Evolutionary conservation across 2,888 invertebrate species (phyloP), one percentile per base, ranked within the genome.

Genomic region (Drosophila meridionalis): DNA sequence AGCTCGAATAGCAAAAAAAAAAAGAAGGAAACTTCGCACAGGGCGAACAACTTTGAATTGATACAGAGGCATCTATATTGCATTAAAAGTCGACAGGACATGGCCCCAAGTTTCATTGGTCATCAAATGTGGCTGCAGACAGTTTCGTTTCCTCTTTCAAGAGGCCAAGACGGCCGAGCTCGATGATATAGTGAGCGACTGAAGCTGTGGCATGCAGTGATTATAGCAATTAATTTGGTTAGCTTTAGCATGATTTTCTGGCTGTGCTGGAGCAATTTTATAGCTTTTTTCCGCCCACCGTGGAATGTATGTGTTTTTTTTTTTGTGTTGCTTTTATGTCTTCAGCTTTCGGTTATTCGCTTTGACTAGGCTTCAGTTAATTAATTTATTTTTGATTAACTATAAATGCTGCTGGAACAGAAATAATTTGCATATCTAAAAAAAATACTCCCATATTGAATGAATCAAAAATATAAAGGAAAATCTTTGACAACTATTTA

Each of bases 211-310:
- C 34, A 38, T 32, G 48, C 69, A 63, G 71, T 71, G 80, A 63
- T 83, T 64, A 71, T 65, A 55, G 57, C 74, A 64, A 65, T 72
- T 75, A 63, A 69, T 70, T 78, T 68, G 48, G 40, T 50, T 53
- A 34, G 38, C 59, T 36, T 26, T 43, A 34, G 50, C 38, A 36
- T 36, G 43, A 26, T 36, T 38, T 38, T 45, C 43, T 48, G 53
- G 8, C 52, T 47, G 4, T 14, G 34, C 3, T 9, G 5, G 6
- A 26, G 3, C 3, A 28, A 20, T 36, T 56, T 5, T 45, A 52
- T 12, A 42, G 7, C 11, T 34, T 68, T 11, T 67, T 14, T 12
- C 5, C 58, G 11, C 12, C 45, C 20, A 52, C 28, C 26, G 28
- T 9, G 20, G 2, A 20, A 20, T 2, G n/a, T 50, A 32, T 42